Conservation (phyloP, 2,888 invertebrate species). For the Gastrophysa polygoni region DNA sequence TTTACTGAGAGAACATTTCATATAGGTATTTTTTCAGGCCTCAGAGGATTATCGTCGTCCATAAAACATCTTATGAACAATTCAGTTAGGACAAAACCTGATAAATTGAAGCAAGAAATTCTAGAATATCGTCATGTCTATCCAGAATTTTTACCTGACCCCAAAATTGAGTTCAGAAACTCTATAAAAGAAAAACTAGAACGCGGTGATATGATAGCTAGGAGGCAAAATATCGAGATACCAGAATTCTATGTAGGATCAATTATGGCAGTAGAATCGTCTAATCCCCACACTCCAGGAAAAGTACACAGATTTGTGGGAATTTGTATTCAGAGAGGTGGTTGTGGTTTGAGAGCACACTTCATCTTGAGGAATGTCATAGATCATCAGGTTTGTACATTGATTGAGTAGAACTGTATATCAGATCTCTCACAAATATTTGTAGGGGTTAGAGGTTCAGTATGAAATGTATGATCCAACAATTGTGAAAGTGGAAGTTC, state of each 20-base stretch:
- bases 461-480: conserved; percentile 95
- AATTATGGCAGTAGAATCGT: conserved; percentile 84
- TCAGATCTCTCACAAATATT: neutral
- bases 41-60: neutral
- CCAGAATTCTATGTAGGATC: conserved; percentile 99
- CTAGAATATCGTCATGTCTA: conserved; percentile 73
- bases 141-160: conserved; percentile 93
- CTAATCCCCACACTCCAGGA: conserved; percentile 84
- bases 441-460: conserved; percentile 66
- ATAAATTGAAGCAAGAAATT: conserved; percentile 40
- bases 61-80: neutral
- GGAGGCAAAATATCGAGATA: conserved; percentile 81
- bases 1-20: neutral
- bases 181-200: conserved; percentile 85
- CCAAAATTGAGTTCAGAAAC: conserved; percentile 79
- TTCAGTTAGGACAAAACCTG: neutral
- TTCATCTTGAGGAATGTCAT: conserved; percentile 93
- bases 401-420: no score
- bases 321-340: conserved; percentile 88
- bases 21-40: neutral
- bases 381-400: conserved; percentile 70
- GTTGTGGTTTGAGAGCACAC: conserved; percentile 80
- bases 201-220: conserved; percentile 87
- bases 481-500: conserved; percentile 85
- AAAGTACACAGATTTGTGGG: conserved; percentile 89